Evolutionary conservation across 2,113 vertebrate species (phyloP).

Genomic region (Pterocles burchelli): DNA sequence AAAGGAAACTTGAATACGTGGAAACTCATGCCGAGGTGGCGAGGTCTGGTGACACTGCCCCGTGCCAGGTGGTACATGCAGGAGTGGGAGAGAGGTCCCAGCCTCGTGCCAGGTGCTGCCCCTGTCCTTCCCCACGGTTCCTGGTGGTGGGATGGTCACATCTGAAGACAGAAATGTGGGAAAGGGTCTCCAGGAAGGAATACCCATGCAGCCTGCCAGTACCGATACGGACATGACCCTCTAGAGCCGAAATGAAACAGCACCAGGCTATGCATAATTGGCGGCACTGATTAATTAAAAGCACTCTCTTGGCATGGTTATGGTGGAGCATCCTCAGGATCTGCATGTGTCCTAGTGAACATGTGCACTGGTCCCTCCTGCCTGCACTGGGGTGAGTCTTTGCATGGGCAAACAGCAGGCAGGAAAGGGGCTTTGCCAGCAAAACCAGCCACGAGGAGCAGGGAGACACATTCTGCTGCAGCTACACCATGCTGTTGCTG

Average conservation of each 20-base stretch:
- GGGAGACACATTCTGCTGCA: accelerated
- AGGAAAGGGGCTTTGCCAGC: not conserved
- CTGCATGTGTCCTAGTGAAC: not conserved
- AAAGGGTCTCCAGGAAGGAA: not conserved
- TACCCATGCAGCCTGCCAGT: not conserved
- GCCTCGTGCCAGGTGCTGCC: not conserved
- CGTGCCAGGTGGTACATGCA: accelerated
- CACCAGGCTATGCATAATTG: not conserved
- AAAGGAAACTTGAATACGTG: not conserved
- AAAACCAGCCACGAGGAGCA: not conserved
- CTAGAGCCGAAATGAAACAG: not conserved
- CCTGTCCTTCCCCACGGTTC: not conserved
- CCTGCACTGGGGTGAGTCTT: not conserved
- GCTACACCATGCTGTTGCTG: not conserved
- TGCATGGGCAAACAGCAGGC: not conserved
- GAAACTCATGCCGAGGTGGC: not conserved
- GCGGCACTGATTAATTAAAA: not conserved
- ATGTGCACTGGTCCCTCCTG: not conserved
- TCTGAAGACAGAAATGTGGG: not conserved
- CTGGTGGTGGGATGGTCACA: not conserved
- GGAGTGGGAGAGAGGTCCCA: not conserved
- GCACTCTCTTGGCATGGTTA: not conserved
- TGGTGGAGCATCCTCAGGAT: not conserved
- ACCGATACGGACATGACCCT: not conserved
- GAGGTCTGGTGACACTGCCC: not conserved